Percentiles rank a stretch among this genome's conserved stretches.
Evolutionary conservation across 2,888 invertebrate species (phyloP).

Genomic region (Acanthoscelides obtectus): DNA sequence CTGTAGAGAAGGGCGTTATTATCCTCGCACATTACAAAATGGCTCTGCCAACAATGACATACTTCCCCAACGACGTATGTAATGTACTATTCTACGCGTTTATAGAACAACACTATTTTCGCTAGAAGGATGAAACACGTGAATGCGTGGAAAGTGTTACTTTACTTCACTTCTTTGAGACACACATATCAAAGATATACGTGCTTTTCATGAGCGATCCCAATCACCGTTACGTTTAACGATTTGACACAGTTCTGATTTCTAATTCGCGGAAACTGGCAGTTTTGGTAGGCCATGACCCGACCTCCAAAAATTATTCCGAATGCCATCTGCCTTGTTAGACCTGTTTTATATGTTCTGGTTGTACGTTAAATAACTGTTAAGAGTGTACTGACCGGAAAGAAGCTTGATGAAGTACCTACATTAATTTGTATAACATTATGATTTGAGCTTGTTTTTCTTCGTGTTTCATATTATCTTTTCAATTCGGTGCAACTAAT

Average conservation of each 20-base stretch:
- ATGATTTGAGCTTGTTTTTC: neutral
- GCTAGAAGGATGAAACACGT: no score
- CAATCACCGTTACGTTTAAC: neutral
- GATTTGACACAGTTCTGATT: neutral
- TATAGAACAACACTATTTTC: no score
- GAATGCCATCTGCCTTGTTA: neutral
- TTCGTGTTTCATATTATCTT: no score
- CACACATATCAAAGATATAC: no score
- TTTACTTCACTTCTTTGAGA: no score
- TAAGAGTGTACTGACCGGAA: neutral
- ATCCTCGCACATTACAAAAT: no score
- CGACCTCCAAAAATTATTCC: neutral
- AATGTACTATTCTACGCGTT: no score
- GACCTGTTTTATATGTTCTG: neutral
- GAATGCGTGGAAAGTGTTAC: no score
- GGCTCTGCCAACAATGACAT: no score
- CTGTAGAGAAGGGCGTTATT: no score
- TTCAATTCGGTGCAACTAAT: no score
- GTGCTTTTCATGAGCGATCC: neutral
- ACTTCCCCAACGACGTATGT: no score
- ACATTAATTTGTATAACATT: neutral
- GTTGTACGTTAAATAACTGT: neutral
- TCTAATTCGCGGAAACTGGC: neutral
- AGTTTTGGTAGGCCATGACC: neutral
- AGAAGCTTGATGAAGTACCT: neutral